Evolutionary conservation across 2,888 invertebrate genomes (phyloP).

Genomic region (Eupithecia dodoneata): DNA sequence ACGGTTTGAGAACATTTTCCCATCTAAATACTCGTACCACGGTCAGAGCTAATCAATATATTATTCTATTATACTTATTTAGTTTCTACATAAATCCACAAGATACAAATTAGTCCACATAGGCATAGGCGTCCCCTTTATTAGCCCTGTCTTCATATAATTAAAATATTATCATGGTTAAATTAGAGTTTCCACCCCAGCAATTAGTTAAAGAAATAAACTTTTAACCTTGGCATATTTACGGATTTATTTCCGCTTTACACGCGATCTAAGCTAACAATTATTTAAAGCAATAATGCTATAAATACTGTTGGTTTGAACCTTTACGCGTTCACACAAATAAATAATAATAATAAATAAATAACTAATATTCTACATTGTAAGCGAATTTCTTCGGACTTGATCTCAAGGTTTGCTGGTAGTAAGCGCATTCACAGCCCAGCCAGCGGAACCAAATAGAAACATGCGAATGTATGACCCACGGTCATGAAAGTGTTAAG

Average conservation of each 20-base stretch:
- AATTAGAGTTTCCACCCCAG: background rate
- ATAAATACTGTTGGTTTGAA: background rate
- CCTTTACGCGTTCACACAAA: background rate
- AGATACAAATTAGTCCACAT: background rate
- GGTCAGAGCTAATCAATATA: background rate
- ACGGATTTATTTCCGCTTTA: constrained; percentile 26
- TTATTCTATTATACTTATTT: background rate
- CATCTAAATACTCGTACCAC: background rate
- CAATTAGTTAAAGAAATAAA: constrained; percentile 23
- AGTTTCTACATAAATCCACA: background rate
- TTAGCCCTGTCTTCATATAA: background rate
- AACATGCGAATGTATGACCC: no score
- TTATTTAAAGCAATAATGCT: constrained; percentile 21
- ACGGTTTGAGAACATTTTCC: background rate
- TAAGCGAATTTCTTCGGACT: background rate
- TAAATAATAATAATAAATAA: no score
- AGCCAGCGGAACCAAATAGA: background rate
- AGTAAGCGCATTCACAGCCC: background rate
- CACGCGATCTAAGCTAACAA: constrained; percentile 32
- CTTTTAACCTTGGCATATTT: constrained; percentile 29
- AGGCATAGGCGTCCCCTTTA: background rate
- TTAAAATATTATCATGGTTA: background rate
- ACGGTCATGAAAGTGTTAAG: background rate
- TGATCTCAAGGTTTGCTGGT: background rate
- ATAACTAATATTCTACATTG: no score